Percentiles rank a stretch among this genome's conserved stretches.
phyloP scores from a whole-genome alignment of 35 echinoderm and acorn worm genomes.

The Patiria miniata region DNA sequence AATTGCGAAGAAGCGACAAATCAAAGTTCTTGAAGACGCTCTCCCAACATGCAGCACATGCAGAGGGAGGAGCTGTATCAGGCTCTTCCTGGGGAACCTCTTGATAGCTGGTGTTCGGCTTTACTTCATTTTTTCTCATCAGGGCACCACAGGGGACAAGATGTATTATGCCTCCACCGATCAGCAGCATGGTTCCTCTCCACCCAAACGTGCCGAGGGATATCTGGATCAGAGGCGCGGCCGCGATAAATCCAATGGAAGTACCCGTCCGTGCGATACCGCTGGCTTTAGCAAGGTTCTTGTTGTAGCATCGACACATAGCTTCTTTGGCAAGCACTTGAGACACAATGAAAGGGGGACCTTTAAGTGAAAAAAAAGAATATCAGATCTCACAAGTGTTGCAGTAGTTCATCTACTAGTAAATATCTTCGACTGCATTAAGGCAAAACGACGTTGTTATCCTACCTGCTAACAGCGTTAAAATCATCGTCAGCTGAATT shows the following conservation, averaged over 20 bases:
- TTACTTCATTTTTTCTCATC: neutral
- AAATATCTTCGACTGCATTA: no score
- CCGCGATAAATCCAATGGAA: neutral
- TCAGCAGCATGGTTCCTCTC: conserved; percentile 4
- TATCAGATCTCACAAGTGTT: neutral
- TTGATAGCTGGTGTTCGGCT: neutral
- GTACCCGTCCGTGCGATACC: no score
- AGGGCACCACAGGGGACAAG: neutral
- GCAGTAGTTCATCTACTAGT: no score
- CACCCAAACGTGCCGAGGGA: neutral
- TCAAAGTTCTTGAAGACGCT: neutral
- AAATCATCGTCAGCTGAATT: neutral
- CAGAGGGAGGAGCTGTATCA: neutral
- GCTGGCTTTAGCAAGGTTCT: no score
- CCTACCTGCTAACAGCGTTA: neutral
- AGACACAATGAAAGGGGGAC: no score
- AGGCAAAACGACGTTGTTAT: neutral
- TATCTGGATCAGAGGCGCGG: neutral
- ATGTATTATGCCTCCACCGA: neutral
- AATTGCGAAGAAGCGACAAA: neutral
- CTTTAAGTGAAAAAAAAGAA: neutral
- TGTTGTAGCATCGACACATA: no score
- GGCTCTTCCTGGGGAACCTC: neutral
- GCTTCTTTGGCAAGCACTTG: no score
- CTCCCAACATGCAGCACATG: neutral